phyloP scores from a whole-genome alignment of 1,140 invertebrate species.

The Lasaia peninsularis region DNA sequence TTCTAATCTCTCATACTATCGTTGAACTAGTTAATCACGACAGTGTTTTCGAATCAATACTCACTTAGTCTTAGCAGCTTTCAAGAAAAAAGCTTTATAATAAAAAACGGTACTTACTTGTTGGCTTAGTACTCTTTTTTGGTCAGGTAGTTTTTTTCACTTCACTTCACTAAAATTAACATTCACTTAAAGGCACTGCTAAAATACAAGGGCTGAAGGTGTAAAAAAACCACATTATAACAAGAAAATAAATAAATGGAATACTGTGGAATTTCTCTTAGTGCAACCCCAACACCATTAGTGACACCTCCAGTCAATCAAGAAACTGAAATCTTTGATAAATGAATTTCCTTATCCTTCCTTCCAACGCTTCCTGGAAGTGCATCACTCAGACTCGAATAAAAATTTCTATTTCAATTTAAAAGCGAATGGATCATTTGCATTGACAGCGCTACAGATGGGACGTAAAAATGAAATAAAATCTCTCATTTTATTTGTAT shows the following conservation, averaged over 20 bases:
- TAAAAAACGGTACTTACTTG: too few relatives aligned
- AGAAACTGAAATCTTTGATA: slow-evolving; percentile 28
- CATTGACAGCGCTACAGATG: slow-evolving; percentile 24
- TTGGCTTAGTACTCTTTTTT: too few relatives aligned
- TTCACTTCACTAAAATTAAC: too few relatives aligned
- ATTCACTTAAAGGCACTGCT: too few relatives aligned
- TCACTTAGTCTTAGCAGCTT: too few relatives aligned
- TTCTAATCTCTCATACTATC: too few relatives aligned
- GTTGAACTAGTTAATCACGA: too few relatives aligned
- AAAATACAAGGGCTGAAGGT: too few relatives aligned
- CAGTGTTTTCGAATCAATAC: too few relatives aligned
- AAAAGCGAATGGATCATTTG: slow-evolving; percentile 29
- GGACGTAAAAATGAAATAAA: slow-evolving; percentile 21
- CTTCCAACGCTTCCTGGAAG: slow-evolving; percentile 22
- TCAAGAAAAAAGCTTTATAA: too few relatives aligned
- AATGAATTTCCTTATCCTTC: slow-evolving; percentile 26
- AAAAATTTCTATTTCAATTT: slow-evolving; percentile 29
- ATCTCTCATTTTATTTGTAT: slow-evolving; percentile 11
- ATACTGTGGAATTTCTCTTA: slow-evolving; percentile 1
- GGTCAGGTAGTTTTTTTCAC: too few relatives aligned
- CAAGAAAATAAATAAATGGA: background rate
- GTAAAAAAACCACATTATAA: too few relatives aligned
- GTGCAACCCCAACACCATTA: slow-evolving; percentile 28
- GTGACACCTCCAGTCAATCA: slow-evolving; percentile 42
- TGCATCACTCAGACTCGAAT: slow-evolving; percentile 21